Conservation (phyloP, 2,113 vertebrate genomes). For the Psittacara wagleri region DNA sequence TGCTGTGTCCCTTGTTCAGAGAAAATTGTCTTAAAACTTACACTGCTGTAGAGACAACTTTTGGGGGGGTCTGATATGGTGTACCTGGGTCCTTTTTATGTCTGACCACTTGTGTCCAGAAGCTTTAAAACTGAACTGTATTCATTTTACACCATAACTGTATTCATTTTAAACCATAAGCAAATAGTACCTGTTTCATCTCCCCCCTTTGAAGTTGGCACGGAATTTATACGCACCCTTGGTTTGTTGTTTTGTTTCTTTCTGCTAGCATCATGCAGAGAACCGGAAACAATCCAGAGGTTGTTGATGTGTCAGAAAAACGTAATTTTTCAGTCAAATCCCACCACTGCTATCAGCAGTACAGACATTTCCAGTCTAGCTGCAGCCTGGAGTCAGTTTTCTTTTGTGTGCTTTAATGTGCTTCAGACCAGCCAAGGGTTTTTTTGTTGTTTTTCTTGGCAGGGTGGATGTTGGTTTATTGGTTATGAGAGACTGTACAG, state of each 20-base stretch:
- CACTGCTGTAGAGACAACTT: neutral
- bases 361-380: neutral
- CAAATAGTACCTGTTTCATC: neutral
- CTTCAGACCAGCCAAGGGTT: neutral
- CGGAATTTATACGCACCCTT: neutral
- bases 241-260: neutral
- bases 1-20: neutral
- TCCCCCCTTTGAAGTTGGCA: neutral
- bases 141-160: neutral
- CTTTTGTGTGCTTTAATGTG: neutral
- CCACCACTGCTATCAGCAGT: neutral
- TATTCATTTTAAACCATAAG: neutral
- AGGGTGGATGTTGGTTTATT: slow-evolving; percentile 42
- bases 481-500: slow-evolving; percentile 39
- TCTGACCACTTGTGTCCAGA: neutral
- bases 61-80: neutral
- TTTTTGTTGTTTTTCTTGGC: neutral
- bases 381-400: slow-evolving; percentile 10
- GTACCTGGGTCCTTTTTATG: neutral
- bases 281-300: neutral
- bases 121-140: neutral
- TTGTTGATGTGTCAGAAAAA: neutral
- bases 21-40: neutral
- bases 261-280: neutral
- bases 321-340: neutral